phyloP scores from a whole-genome alignment of 2,888 invertebrate species.

The Itoplectis maculator region DNA sequence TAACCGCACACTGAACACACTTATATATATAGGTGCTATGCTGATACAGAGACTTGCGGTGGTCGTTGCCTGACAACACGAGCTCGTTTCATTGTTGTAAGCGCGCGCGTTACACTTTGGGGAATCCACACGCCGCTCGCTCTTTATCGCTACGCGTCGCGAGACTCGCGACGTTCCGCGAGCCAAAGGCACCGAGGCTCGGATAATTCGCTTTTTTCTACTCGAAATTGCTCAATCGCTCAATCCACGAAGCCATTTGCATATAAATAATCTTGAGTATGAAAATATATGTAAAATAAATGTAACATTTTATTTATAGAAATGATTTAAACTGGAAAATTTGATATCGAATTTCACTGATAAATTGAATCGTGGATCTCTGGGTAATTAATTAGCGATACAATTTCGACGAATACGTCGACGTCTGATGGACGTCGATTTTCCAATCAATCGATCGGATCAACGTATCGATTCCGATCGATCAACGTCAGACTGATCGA shows the following conservation, averaged over 20 bases:
- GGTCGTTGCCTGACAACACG: slow-evolving; percentile 33
- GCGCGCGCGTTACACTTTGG: slow-evolving; percentile 57
- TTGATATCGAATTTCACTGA: not conserved
- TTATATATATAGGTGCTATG: slow-evolving; percentile 21
- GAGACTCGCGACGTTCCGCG: slow-evolving; percentile 48
- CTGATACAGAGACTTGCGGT: slow-evolving; percentile 16
- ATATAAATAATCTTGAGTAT: too few species aligned
- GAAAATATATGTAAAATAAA: too few species aligned
- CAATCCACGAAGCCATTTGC: not conserved
- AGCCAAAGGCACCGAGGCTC: slow-evolving; percentile 28
- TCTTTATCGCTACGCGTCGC: slow-evolving; percentile 36
- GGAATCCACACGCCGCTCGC: slow-evolving; percentile 53
- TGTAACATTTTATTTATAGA: too few species aligned
- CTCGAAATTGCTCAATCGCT: not conserved
- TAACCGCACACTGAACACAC: slow-evolving; percentile 38
- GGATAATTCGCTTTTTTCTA: slow-evolving; percentile 27
- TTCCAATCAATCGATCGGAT: too few species aligned
- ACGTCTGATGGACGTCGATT: too few species aligned
- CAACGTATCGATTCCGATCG: too few species aligned
- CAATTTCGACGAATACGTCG: too few species aligned
- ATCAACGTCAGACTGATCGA: too few species aligned
- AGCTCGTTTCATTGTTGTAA: slow-evolving; percentile 58
- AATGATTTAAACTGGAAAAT: too few species aligned
- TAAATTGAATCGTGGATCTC: too few species aligned
- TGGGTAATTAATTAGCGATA: too few species aligned